A percentile compares a stretch with the other conserved stretches of the same genome.
phyloP scores from a whole-genome alignment of 1,140 invertebrate species.

The Scaptomyza hsui region DNA sequence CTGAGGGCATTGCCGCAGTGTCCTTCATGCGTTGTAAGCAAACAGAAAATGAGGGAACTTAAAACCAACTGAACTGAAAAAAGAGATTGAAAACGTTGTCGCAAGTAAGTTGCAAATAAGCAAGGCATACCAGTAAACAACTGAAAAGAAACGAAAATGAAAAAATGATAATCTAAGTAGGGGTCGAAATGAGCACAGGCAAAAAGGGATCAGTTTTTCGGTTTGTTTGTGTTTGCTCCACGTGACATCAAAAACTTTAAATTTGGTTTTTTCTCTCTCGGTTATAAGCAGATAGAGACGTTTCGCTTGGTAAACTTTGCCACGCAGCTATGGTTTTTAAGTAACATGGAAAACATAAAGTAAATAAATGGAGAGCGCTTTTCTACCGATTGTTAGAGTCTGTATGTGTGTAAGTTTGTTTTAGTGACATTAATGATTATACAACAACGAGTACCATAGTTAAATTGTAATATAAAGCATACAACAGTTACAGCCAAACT shows the following conservation, averaged over 20 bases:
- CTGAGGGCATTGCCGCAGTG: slow-evolving; percentile 53
- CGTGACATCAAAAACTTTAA: slow-evolving; percentile 43
- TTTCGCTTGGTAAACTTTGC: slow-evolving; percentile 13
- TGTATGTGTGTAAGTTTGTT: slow-evolving; percentile 48
- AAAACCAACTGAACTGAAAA: slow-evolving; percentile 13
- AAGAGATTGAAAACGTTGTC: slow-evolving; percentile 12
- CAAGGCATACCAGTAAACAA: not conserved
- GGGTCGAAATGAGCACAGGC: not conserved
- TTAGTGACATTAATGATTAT: slow-evolving; percentile 70
- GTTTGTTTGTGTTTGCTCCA: slow-evolving; percentile 47
- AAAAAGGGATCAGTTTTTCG: slow-evolving; percentile 26
- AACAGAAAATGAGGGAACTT: slow-evolving; percentile 10
- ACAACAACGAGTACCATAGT: slow-evolving; percentile 69
- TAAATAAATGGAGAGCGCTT: slow-evolving; percentile 54
- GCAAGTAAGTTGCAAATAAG: slow-evolving; percentile 3
- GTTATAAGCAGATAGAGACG: slow-evolving; percentile 22
- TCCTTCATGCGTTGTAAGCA: slow-evolving; percentile 70
- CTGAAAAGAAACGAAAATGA: not conserved
- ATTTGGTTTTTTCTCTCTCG: slow-evolving; percentile 8
- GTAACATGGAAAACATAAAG: slow-evolving; percentile 39
- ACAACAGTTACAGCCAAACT: slow-evolving; percentile 68
- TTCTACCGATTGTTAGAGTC: slow-evolving; percentile 34
- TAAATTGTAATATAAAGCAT: slow-evolving; percentile 56
- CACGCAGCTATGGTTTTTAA: slow-evolving; percentile 14
- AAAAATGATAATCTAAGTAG: slow-evolving; percentile 1